Conservation (phyloP, 2,888 invertebrate species). For the Watsonalla cultraria region DNA sequence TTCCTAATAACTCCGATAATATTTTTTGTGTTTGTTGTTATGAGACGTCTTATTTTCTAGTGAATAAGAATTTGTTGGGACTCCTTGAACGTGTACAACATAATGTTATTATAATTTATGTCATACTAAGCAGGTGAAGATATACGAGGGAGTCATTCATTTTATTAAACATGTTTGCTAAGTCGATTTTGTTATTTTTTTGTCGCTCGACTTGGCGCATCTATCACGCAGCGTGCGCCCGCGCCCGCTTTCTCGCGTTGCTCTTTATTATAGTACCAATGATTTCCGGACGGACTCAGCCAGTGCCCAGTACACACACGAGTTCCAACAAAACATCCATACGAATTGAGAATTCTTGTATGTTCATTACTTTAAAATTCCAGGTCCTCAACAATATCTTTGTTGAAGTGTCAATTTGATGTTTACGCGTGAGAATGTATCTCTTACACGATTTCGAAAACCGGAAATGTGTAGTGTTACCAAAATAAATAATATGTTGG, state of each 20-base stretch:
- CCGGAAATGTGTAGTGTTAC: not conserved
- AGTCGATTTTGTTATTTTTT: conserved; percentile 76
- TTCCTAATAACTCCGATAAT: conserved; percentile 59
- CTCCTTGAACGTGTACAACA: conserved; percentile 75
- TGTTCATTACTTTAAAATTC: not conserved
- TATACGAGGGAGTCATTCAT: conserved; percentile 76
- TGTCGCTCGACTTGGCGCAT: conserved; percentile 67
- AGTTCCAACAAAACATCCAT: not conserved
- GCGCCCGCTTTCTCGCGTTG: conserved; percentile 70
- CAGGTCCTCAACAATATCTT: not conserved
- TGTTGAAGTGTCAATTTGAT: not conserved
- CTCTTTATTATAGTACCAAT: conserved; percentile 70
- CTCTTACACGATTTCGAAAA: not conserved
- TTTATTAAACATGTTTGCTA: conserved; percentile 78
- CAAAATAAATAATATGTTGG: not conserved
- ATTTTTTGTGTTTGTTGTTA: conserved; percentile 35
- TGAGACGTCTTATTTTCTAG: conserved; percentile 70
- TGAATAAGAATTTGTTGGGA: conserved; percentile 76
- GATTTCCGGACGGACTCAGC: conserved; percentile 64
- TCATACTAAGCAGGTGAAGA: conserved; percentile 78
- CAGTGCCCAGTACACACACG: conserved; percentile 1
- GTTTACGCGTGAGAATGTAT: not conserved
- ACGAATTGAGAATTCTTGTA: not conserved
- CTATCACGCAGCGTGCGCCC: conserved; percentile 75
- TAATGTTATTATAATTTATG: conserved; percentile 78